Evolutionary conservation across 2,888 invertebrate genomes (phyloP).

Genomic region (Iselma pallidipennis): DNA sequence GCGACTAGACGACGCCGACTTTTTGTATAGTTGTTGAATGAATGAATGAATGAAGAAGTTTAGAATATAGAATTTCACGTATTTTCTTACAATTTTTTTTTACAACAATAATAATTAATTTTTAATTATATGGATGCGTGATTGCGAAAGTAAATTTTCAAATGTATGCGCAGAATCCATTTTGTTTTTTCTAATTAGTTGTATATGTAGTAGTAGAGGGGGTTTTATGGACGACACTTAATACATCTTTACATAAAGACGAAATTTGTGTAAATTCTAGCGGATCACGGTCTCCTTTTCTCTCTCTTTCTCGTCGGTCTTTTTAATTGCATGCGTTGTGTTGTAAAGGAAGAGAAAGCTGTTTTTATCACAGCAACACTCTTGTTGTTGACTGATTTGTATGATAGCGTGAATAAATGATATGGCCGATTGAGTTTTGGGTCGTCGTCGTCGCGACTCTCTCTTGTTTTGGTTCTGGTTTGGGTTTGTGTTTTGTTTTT

Average conservation of each 20-base stretch:
- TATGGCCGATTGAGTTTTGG: background rate
- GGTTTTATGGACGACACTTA: background rate
- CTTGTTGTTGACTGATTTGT: background rate
- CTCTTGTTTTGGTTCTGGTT: slow-evolving; percentile 35
- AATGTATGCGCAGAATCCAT: slow-evolving; percentile 43
- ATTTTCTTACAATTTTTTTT: no score
- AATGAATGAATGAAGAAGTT: background rate
- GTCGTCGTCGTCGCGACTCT: slow-evolving; percentile 26
- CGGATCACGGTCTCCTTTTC: no score
- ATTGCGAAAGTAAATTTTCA: background rate
- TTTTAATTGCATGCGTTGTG: no score
- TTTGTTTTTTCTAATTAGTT: slow-evolving; percentile 49
- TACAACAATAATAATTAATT: no score
- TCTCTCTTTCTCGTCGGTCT: background rate
- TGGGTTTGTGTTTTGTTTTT: no score
- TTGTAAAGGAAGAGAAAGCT: background rate
- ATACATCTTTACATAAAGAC: background rate
- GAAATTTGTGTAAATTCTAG: background rate
- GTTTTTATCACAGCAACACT: background rate
- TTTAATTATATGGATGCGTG: background rate
- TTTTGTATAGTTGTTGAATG: slow-evolving; percentile 24
- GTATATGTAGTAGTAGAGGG: slow-evolving; percentile 32
- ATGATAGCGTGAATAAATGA: background rate
- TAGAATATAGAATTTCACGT: no score
- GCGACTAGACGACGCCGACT: slow-evolving; percentile 38